Evolutionary conservation across 23 tunicate genomes (phyloP).

Genomic region (Diplosoma virens): DNA sequence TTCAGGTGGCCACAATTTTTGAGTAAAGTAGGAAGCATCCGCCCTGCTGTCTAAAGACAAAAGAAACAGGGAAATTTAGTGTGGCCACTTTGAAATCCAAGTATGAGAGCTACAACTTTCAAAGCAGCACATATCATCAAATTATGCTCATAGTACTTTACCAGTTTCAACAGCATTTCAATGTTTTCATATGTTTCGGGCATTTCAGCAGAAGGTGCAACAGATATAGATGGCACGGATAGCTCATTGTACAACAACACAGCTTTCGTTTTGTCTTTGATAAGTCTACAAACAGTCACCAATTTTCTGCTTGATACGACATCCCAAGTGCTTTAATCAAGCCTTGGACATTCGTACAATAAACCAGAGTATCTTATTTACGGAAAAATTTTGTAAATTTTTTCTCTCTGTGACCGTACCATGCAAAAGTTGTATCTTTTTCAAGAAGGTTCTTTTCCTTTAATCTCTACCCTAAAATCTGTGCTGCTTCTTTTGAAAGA

Average conservation of each 20-base stretch:
- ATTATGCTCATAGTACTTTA: slow-evolving; percentile 18
- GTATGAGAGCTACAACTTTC: slow-evolving; percentile 18
- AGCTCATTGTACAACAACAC: slow-evolving; percentile 20
- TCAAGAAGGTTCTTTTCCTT: slow-evolving; percentile 30
- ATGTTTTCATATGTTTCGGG: slow-evolving; percentile 21
- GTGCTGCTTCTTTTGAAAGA: slow-evolving; percentile 26
- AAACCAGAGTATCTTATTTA: not conserved
- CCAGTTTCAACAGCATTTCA: slow-evolving; percentile 4
- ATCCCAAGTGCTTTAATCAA: not conserved
- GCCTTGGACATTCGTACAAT: not conserved
- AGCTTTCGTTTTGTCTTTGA: slow-evolving; percentile 22
- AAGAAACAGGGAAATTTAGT: slow-evolving; percentile 2
- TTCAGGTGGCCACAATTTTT: not conserved
- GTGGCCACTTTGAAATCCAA: slow-evolving; percentile 22
- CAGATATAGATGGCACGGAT: not conserved
- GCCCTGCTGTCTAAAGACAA: slow-evolving; percentile 13
- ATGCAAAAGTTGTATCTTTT: slow-evolving; percentile 18
- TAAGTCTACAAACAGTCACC: slow-evolving; percentile 19
- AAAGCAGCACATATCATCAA: slow-evolving; percentile 26
- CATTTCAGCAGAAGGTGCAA: not conserved
- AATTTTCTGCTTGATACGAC: not conserved
- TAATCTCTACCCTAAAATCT: slow-evolving; percentile 18
- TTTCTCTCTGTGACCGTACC: slow-evolving; percentile 23
- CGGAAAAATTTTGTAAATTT: slow-evolving; percentile 10
- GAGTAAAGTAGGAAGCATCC: not conserved